Conservation (phyloP, 2,888 invertebrate species). For the Frankliniella intonsa region DNA sequence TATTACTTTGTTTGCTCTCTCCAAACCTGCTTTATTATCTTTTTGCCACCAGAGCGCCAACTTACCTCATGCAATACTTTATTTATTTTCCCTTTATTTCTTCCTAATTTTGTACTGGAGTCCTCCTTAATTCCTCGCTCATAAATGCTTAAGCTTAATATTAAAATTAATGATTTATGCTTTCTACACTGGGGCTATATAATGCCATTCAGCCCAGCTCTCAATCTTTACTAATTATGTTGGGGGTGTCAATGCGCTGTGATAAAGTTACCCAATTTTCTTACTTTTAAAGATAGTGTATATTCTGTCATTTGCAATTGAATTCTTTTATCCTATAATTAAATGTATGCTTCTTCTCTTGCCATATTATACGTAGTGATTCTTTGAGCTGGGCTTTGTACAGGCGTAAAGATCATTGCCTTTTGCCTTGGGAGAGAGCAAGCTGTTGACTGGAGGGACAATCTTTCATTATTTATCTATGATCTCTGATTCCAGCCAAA, state of each 20-base stretch:
- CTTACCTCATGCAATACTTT: too few relatives aligned
- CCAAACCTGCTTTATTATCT: not conserved
- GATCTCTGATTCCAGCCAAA: not conserved
- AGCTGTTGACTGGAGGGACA: not conserved
- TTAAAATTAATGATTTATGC: not conserved
- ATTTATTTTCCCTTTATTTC: too few relatives aligned
- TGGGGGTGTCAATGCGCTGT: too few relatives aligned
- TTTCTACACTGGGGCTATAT: not conserved
- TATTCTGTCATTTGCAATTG: not conserved
- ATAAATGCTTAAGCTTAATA: constrained; percentile 1
- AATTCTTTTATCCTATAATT: not conserved
- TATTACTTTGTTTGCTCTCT: constrained; percentile 1
- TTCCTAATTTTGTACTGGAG: too few relatives aligned
- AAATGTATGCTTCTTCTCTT: not conserved
- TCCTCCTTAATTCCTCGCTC: not conserved
- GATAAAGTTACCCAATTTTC: not conserved
- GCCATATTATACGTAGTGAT: not conserved
- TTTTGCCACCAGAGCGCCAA: not conserved
- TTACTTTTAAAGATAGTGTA: not conserved
- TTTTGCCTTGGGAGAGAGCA: constrained; percentile 3
- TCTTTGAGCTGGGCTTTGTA: constrained; percentile 14
- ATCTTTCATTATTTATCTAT: too few relatives aligned
- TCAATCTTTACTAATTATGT: not conserved
- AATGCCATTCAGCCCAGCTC: not conserved
- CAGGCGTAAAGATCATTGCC: not conserved